A percentile compares a stretch with the other conserved stretches of the same genome.
Conservation (phyloP, 1,140 invertebrate species). For the Lordiphosa mommai region DNA sequence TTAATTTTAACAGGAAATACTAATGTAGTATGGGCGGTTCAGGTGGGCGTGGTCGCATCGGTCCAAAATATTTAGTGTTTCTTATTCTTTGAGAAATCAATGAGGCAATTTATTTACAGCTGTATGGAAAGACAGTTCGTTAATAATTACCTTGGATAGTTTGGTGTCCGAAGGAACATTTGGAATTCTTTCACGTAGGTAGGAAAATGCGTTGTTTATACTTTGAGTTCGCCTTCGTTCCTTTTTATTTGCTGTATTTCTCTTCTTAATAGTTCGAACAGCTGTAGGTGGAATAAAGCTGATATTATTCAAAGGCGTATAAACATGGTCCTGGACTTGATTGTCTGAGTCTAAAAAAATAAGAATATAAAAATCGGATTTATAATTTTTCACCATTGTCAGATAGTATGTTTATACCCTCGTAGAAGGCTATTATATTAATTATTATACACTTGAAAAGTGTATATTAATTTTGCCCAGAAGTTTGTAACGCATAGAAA, state of each 20-base stretch:
- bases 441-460: too few species aligned
- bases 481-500: too few species aligned
- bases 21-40: too few species aligned
- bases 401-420: too few species aligned
- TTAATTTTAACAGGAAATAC: too few species aligned
- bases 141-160: conserved; percentile 86
- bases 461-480: too few species aligned
- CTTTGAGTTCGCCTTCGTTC: conserved; percentile 94
- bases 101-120: too few species aligned
- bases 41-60: too few species aligned
- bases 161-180: conserved; percentile 98
- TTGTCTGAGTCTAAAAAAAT: conserved; percentile 44
- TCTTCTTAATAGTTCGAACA: conserved; percentile 85
- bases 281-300: conserved; percentile 67
- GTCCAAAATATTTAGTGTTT: too few species aligned
- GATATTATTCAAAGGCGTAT: conserved; percentile 26
- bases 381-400: too few species aligned
- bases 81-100: too few species aligned
- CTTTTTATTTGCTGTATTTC: conserved; percentile 95
- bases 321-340: conserved; percentile 35
- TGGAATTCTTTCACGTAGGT: conserved; percentile 95
- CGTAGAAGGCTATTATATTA: too few species aligned
- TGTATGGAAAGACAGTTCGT: background rate
- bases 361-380: background rate
- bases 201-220: conserved; percentile 96